Conservation (phyloP, 1,140 invertebrate genomes). For the Formica exsecta region DNA sequence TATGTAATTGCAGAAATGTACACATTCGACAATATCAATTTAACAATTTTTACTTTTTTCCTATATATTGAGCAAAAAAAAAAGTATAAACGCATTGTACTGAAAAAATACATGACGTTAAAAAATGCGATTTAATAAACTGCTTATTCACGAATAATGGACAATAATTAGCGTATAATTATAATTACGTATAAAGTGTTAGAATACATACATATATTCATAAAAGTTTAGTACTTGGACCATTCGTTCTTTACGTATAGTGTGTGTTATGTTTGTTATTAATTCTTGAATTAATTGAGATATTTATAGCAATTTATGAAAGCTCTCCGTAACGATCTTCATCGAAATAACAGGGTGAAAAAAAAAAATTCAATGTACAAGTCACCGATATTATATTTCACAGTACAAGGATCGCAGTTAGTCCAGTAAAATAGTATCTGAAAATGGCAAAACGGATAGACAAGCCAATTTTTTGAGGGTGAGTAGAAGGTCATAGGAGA, state of each 20-base stretch:
- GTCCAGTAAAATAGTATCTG: too few relatives aligned
- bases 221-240: neutral
- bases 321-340: slow-evolving; percentile 24
- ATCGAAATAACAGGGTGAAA: neutral
- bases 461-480: too few relatives aligned
- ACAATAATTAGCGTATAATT: neutral
- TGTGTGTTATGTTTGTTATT: neutral
- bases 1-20: slow-evolving; percentile 18
- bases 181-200: neutral
- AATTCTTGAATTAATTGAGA: slow-evolving; percentile 21
- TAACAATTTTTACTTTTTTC: slow-evolving; percentile 8
- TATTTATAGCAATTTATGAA: slow-evolving; percentile 28
- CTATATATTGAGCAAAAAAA: slow-evolving; percentile 7
- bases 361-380: slow-evolving; percentile 7
- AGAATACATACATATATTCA: neutral
- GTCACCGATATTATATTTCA: slow-evolving; percentile 21
- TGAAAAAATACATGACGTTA: slow-evolving; percentile 16
- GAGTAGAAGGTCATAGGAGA: too few relatives aligned
- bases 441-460: too few relatives aligned
- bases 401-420: slow-evolving; percentile 42
- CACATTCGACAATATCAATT: neutral
- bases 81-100: neutral
- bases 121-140: neutral
- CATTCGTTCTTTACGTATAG: neutral
- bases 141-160: slow-evolving; percentile 4